phyloP scores from a whole-genome alignment of 1,140 invertebrate genomes.

The Zaprionus inermis region DNA sequence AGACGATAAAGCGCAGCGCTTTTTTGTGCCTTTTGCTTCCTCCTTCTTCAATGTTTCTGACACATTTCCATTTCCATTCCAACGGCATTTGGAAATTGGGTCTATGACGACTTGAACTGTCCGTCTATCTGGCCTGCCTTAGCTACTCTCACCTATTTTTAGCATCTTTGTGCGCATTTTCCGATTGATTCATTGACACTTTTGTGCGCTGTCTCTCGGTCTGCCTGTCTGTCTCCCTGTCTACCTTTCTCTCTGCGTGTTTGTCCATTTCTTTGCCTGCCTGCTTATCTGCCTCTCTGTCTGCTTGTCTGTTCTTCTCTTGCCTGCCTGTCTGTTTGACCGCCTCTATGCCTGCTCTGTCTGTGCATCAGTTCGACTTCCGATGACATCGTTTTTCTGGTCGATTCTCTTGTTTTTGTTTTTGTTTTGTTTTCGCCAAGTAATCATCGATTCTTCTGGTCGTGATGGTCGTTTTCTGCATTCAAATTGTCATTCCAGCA shows the following conservation, averaged over 20 bases:
- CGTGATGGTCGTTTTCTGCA: not conserved
- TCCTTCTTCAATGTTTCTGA: conserved; percentile 30
- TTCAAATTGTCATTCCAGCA: not conserved
- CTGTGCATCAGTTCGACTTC: conserved; percentile 29
- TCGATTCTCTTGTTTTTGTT: conserved; percentile 11
- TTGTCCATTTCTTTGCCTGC: conserved; percentile 4
- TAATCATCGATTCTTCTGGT: not conserved
- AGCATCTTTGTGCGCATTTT: conserved; percentile 29
- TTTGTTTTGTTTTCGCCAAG: not conserved
- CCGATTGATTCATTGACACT: conserved; percentile 66
- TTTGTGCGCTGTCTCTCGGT: conserved; percentile 22
- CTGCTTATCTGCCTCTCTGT: conserved; percentile 7
- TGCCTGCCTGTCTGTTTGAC: conserved; percentile 25
- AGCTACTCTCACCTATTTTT: conserved; percentile 34
- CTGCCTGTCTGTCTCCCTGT: conserved; percentile 18
- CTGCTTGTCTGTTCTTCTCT: not conserved
- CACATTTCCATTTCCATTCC: conserved; percentile 65
- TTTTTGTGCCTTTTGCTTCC: conserved; percentile 30
- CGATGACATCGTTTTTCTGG: conserved; percentile 20
- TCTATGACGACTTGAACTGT: conserved; percentile 55
- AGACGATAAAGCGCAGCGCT: not conserved
- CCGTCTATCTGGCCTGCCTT: not conserved
- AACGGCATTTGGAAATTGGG: conserved; percentile 58
- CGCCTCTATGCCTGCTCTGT: conserved; percentile 2
- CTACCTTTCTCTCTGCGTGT: conserved; percentile 14